These are phyloP conservation scores for Axis porcinus DNA, from an alignment of 2,113 vertebrate species.

Conservation along the genomic window DNA sequence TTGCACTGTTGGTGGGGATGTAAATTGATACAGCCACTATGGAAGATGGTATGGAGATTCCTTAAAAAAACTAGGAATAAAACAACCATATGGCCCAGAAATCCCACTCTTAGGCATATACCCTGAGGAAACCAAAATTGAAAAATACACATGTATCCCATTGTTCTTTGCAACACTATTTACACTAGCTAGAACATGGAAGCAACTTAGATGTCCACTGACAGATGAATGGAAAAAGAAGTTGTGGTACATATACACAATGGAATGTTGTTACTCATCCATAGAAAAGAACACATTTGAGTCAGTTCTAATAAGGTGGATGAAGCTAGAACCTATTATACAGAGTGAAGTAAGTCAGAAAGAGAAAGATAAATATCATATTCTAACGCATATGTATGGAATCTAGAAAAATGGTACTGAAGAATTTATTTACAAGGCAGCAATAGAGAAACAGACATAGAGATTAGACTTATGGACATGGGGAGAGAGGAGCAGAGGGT, in stretches of 20 bases:
- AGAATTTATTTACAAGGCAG: no score
- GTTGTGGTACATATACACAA: background rate
- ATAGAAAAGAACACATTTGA: background rate
- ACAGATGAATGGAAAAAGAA: background rate
- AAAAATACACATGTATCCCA: background rate
- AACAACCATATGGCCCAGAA: background rate
- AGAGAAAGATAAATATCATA: background rate
- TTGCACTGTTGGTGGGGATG: background rate
- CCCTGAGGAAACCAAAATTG: background rate
- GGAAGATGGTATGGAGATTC: background rate
- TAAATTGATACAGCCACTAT: background rate
- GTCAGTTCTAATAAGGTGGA: background rate
- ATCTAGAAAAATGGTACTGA: no score
- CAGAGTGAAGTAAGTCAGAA: background rate
- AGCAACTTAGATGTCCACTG: background rate
- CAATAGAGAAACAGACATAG: background rate
- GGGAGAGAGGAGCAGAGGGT: background rate
- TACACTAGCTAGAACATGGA: background rate
- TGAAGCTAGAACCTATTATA: background rate
- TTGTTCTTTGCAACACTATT: background rate
- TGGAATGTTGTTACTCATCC: background rate
- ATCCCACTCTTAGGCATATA: background rate
- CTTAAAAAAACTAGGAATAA: background rate
- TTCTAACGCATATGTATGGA: background rate
- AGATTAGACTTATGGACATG: background rate